Evolutionary conservation across 2,113 vertebrate genomes (phyloP).

Genomic region (Galeopterus variegatus): DNA sequence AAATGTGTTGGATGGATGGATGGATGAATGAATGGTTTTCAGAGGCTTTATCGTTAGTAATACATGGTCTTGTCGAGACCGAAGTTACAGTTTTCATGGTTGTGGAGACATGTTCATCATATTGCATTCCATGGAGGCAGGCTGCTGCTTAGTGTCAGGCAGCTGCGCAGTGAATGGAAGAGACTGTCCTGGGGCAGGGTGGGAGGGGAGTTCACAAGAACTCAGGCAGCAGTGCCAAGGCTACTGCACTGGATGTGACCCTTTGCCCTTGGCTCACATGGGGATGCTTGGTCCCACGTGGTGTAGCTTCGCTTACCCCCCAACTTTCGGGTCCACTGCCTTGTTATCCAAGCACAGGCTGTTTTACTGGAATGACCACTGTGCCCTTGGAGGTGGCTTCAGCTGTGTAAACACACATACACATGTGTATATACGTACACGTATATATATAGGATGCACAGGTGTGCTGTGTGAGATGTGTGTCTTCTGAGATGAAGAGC

Average conservation of each 20-base stretch:
- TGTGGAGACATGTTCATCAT: not conserved
- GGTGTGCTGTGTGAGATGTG: not conserved
- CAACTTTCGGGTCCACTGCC: not conserved
- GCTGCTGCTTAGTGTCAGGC: not conserved
- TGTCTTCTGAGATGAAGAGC: not conserved
- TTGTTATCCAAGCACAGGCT: not conserved
- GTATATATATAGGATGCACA: not conserved
- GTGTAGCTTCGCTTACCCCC: not conserved
- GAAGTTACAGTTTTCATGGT: not conserved
- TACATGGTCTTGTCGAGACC: not conserved
- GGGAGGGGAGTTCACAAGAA: not conserved
- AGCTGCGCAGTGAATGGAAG: not conserved
- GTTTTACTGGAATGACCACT: not conserved
- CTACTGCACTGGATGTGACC: not conserved
- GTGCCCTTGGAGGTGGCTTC: not conserved
- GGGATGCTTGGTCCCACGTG: not conserved
- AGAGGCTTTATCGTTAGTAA: not conserved
- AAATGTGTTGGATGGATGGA: not conserved
- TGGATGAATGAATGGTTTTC: slow-evolving; percentile 17
- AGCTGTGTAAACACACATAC: not conserved
- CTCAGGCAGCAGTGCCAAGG: not conserved
- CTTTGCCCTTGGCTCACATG: not conserved
- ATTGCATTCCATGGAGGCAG: not conserved
- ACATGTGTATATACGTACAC: not conserved
- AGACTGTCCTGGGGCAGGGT: not conserved